phyloP scores from a whole-genome alignment of 2,888 invertebrate species.

The Callyntrura guangdongensis region DNA sequence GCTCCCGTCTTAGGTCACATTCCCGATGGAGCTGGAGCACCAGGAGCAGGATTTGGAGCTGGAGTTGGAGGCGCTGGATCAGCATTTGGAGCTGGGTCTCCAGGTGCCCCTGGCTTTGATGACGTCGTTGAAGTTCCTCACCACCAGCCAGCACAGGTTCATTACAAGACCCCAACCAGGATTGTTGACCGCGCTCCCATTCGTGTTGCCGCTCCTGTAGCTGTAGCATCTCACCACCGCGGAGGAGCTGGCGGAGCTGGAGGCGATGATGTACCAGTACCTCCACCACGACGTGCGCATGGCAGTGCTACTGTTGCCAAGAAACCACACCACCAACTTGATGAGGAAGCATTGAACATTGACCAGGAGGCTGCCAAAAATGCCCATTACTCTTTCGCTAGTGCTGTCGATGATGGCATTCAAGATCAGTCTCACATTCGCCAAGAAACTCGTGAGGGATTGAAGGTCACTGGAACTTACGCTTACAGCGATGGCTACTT shows the following conservation, averaged over 20 bases:
- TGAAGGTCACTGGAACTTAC: slow-evolving; percentile 87
- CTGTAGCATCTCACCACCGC: neutral
- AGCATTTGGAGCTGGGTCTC: slow-evolving; percentile 6
- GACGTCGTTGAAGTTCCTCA: neutral
- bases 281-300: slow-evolving; percentile 6
- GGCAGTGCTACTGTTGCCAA: neutral
- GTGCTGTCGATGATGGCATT: slow-evolving; percentile 87
- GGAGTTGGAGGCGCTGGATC: neutral
- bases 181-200: slow-evolving; percentile 67
- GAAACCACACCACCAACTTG: neutral
- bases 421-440: slow-evolving; percentile 86
- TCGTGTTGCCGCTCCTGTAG: slow-evolving; percentile 56
- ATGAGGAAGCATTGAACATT: slow-evolving; percentile 50
- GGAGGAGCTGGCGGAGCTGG: no score
- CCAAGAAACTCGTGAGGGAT: slow-evolving; percentile 87
- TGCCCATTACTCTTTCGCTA: slow-evolving; percentile 87
- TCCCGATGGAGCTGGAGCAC: slow-evolving; percentile 2
- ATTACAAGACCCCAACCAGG: slow-evolving; percentile 72
- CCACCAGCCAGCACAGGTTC: slow-evolving; percentile 34
- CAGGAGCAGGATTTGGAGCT: no score
- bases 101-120: slow-evolving; percentile 17
- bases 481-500: slow-evolving; percentile 89
- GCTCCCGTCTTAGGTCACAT: no score
- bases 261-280: slow-evolving; percentile 17
- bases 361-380: slow-evolving; percentile 84